Base-by-base conservation (phyloP, 2,113 vertebrate species). In the Meriones unguiculatus region DNA sequence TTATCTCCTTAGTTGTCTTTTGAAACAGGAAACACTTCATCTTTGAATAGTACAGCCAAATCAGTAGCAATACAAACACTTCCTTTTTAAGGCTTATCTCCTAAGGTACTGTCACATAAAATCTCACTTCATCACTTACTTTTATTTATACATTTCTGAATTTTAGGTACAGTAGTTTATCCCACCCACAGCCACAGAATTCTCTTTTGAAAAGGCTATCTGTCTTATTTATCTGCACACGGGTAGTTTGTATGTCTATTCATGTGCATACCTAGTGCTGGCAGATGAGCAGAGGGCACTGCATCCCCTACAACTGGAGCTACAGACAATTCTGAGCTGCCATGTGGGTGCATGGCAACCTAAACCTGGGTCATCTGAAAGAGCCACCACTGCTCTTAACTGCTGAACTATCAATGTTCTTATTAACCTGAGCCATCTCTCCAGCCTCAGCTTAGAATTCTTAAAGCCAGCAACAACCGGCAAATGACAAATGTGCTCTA, bases 1-100 rank as follows among this genome's bases (percentile, higher is more conserved):
- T 22, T 90, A 87, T 65, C 32, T 90, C 32, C 80, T 95, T 72
- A 86, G 18, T 86, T 52, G 18, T 86, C 59, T 65, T 96, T 64
- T 91, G 8, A 90, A 86, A 72, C n/a, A 78, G 59, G 65, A 93
- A 94, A 89, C 52, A 87, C 6, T 76, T 69, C 57, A 69, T 87
- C 54, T 87, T 86, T 62, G 20, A 41, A 67, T 70, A 17, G 67
- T 77, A 93, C 0, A 93, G 73, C 38, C 46, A 87, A 73, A 92
- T 87, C 64, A 87, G 32, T 78, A 18, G 93, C 73, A 91, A 67
- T 94, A 94, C 28, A 20, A 54, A 59, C 38, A 81, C 76, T 25
- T 94, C 73, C 57, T 93, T 78, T 73, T 46, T 25, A 5, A 85
- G 25, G 35, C 10, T 64, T 94, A 35, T n/a, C 72, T 62, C 9